phyloP scores from a whole-genome alignment of 2,888 invertebrate genomes.

The Drosophila merina region DNA sequence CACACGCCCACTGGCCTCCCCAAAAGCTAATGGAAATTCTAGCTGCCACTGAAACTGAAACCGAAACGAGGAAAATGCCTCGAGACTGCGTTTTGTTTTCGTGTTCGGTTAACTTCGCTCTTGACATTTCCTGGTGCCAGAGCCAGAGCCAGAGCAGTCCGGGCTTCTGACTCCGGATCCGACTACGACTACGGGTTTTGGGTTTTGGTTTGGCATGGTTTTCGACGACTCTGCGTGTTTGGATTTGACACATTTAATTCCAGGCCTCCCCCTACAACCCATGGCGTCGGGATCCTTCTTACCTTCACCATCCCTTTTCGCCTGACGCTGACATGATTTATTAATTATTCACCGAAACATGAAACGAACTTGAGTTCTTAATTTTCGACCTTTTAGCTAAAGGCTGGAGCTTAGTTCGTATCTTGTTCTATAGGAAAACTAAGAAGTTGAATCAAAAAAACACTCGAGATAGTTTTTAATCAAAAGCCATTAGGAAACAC shows the following conservation, averaged over 20 bases:
- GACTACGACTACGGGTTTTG: background rate
- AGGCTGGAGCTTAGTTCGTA: background rate
- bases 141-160: constrained; percentile 49
- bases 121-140: constrained; percentile 75
- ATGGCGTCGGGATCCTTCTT: background rate
- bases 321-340: constrained; percentile 81
- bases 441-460: background rate
- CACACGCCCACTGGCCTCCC: constrained; percentile 10
- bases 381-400: constrained; percentile 69
- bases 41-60: constrained; percentile 68
- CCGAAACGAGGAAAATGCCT: constrained; percentile 47
- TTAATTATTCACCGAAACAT: constrained; percentile 77
- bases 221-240: constrained; percentile 63
- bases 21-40: constrained; percentile 46
- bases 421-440: no score
- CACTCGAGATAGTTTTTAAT: constrained; percentile 21
- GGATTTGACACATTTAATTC: constrained; percentile 78
- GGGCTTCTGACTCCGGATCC: constrained; percentile 24
- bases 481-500: constrained; percentile 34
- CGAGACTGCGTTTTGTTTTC: constrained; percentile 71
- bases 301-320: constrained; percentile 20
- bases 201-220: constrained; percentile 24
- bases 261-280: constrained; percentile 28
- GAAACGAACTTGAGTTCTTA: constrained; percentile 80
- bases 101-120: constrained; percentile 70